Conservation (phyloP, 2,888 invertebrate genomes). For the Blastobasis lacticolella region DNA sequence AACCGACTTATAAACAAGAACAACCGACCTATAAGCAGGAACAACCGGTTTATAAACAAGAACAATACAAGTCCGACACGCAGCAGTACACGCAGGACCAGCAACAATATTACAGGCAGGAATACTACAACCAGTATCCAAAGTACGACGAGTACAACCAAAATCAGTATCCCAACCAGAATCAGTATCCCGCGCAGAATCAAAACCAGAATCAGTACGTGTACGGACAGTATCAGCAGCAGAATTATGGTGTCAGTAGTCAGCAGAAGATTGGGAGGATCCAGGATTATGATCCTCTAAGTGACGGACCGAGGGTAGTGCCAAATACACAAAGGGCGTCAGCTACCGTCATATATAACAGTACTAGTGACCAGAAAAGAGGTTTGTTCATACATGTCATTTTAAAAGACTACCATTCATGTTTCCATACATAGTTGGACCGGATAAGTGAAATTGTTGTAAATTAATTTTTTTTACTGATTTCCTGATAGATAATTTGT, state of each 20-base stretch:
- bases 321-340: conserved; percentile 85
- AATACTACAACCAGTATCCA: conserved; percentile 18
- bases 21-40: conserved; percentile 10
- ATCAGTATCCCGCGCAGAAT: conserved; percentile 17
- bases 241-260: conserved; percentile 29
- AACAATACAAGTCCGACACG: conserved; percentile 20
- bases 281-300: conserved; percentile 86
- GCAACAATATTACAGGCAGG: conserved; percentile 22
- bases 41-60: conserved; percentile 14
- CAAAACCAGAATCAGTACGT: conserved; percentile 27
- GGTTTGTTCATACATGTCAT: conserved; percentile 2
- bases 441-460: too few relatives aligned
- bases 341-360: conserved; percentile 88
- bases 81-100: conserved; percentile 10
- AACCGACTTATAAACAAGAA: conserved; percentile 17
- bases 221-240: conserved; percentile 31
- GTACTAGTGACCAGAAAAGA: conserved; percentile 41
- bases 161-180: conserved; percentile 21
- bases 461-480: too few relatives aligned
- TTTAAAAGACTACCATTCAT: too few relatives aligned
- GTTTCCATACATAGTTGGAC: too few relatives aligned
- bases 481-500: too few relatives aligned
- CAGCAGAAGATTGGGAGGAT: conserved; percentile 79
- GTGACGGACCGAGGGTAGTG: conserved; percentile 79
- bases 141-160: conserved; percentile 8